Evolutionary conservation across 1,140 invertebrate genomes (phyloP), one percentile per base, ranked within the genome.

Genomic region (Heliothis subflexa): DNA sequence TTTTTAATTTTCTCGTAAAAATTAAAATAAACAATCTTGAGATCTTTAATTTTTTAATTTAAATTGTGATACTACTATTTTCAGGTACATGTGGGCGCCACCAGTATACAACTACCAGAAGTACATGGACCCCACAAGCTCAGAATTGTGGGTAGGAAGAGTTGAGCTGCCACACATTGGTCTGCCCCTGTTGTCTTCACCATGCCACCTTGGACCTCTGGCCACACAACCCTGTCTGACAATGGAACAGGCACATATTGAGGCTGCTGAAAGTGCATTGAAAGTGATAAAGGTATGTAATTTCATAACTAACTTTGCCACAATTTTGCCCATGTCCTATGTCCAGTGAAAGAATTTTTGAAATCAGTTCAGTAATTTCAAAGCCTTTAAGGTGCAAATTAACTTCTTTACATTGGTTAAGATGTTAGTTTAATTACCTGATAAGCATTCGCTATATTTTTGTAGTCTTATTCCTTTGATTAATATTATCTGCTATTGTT

Each of bases 121-220:
- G 70, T 88, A 85, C 73, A 7, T 85, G 3, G 86, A 88, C 75
- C 50, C 80, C 0, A 68, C 77, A n/a, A 87, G 88, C 16, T 74
- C 82, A 40, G 88, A 90, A 14, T 52, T 90, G 10, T 93, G 90
- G 90, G 59, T 89, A 1, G 87, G 84, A 25, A 78, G 70, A 70
- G 87, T 93, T 0, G 88, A 90, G 28, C 75, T 93, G 13, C 91
- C 90, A 5, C 85, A 88, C 52, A 87, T 93, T n/a, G 89, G 88
- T 0, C 72, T 78, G 45, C 92, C 92, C 0, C 66, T 93, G 18
- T 25, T 90, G 14, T 47, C 59, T 16, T n/a, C 79, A 1, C 88
- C 91, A 0, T 75, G 78, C 2, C 45, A 57, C 11, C 50, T 94
- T 57, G 92, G 92, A 0, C 92, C 92, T 0, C 47, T 93, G 1